Conservation (phyloP, 2,888 invertebrate species). For the Trichopoda pennipes region DNA sequence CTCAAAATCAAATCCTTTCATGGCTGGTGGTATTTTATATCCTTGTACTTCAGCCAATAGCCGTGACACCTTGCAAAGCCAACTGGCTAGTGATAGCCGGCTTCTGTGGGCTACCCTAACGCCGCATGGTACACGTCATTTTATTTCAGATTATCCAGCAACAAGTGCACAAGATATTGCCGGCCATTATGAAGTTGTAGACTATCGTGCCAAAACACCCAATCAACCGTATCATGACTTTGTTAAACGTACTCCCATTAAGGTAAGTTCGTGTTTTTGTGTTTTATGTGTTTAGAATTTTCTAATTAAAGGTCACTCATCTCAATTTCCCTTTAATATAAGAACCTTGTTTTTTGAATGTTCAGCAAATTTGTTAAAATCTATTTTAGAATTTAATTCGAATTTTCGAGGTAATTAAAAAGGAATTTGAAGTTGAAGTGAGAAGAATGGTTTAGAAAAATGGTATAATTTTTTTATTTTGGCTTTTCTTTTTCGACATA, state of each 20-base stretch:
- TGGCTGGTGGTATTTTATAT: slow-evolving; percentile 83
- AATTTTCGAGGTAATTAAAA: too few species aligned
- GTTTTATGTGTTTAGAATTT: too few species aligned
- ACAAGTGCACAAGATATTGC: slow-evolving; percentile 78
- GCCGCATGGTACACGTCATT: slow-evolving; percentile 90
- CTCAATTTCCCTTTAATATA: too few species aligned
- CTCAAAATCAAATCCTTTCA: slow-evolving; percentile 81
- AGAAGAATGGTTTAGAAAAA: too few species aligned
- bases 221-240: slow-evolving; percentile 76
- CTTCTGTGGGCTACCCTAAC: slow-evolving; percentile 92
- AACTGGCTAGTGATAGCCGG: slow-evolving; percentile 85
- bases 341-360: too few species aligned
- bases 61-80: slow-evolving; percentile 80
- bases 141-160: slow-evolving; percentile 84
- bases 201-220: slow-evolving; percentile 80
- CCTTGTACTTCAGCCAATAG: slow-evolving; percentile 82
- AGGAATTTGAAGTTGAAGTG: too few species aligned
- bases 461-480: too few species aligned
- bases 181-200: slow-evolving; percentile 88
- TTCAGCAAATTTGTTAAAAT: too few species aligned
- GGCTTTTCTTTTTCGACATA: too few species aligned
- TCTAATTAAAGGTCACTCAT: background rate
- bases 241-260: slow-evolving; percentile 78
- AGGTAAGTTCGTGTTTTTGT: slow-evolving; percentile 72
- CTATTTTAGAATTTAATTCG: too few species aligned